Conservation (phyloP, 2,797 vertebrate species). For the Molothrus ater region DNA sequence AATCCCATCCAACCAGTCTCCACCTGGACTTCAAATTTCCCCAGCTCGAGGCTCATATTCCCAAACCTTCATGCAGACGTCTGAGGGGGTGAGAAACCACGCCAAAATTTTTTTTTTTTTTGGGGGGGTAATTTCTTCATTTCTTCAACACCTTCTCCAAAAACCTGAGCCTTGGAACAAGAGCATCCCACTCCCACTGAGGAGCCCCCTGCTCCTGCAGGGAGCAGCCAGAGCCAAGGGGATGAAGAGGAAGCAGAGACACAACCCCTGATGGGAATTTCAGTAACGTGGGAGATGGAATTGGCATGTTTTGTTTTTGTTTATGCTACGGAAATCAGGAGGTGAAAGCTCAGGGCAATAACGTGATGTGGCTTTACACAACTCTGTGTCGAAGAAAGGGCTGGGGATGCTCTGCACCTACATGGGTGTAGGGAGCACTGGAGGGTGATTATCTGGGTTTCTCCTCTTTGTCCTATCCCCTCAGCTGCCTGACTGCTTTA, state of each 20-base stretch:
- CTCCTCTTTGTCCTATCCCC: background rate
- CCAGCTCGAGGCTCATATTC: background rate
- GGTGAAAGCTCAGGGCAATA: background rate
- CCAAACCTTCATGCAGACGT: background rate
- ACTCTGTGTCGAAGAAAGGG: background rate
- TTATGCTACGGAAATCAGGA: background rate
- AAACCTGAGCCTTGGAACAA: background rate
- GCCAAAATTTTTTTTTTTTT: background rate
- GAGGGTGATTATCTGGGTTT: background rate
- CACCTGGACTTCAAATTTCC: background rate
- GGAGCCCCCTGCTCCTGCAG: background rate
- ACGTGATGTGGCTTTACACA: background rate
- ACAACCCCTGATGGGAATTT: background rate
- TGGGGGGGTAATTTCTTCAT: background rate
- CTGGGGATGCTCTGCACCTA: background rate
- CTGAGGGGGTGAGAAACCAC: background rate
- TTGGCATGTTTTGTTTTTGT: fast-evolving
- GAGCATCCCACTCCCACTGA: background rate
- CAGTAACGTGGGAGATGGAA: background rate
- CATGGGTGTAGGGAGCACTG: background rate
- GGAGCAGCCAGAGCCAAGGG: background rate
- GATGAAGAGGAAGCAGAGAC: background rate
- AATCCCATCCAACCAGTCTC: background rate
- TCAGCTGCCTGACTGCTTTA: background rate
- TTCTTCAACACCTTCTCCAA: background rate